Evolutionary conservation across 2,888 invertebrate genomes (phyloP), one percentile per base, ranked within the genome.

Genomic region (Lymantria dispar): DNA sequence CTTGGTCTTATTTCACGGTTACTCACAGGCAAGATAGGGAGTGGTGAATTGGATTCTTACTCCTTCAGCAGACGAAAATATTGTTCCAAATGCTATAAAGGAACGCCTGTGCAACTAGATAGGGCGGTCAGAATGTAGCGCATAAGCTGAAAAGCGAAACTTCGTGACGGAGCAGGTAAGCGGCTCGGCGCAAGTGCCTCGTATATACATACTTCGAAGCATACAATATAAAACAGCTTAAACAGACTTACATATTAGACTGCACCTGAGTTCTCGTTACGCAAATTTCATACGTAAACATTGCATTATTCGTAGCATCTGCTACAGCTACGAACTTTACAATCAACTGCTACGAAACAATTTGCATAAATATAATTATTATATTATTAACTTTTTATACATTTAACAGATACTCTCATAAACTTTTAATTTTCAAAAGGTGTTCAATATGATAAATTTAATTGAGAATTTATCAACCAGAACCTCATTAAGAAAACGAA

Each of bases 41-140:
- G n/a, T n/a, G n/a, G n/a, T n/a, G n/a, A n/a, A n/a, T n/a, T n/a
- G n/a, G n/a, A n/a, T n/a, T n/a, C n/a, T n/a, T n/a, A n/a, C n/a
- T n/a, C n/a, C n/a, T n/a, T n/a, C n/a, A n/a, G n/a, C n/a, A n/a
- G n/a, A 22, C 5, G 22, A 22, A 22, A 22, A 22, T 22, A 22
- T 22, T 66, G 61, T 64, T 60, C 52, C 56, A 62, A 65, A 64
- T 60, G 63, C 64, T 59, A 66, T 57, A 58, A 59, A 59, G 62
- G 70, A 75, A 75, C 72, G 78, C 74, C 78, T 82, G 83, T 64
- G 69, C 72, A 80, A 82, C 83, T 78, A 84, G 85, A 85, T 86
- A 85, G 76, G 70, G 70, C 57, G 64, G 70, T 63, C 68, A 60
- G 56, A 61, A 60, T 56, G 45, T 57, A 59, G 66, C 64, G 68